These are phyloP conservation scores for Felis chaus DNA, from an alignment of 2,113 vertebrate species.

Conservation along the genomic window DNA sequence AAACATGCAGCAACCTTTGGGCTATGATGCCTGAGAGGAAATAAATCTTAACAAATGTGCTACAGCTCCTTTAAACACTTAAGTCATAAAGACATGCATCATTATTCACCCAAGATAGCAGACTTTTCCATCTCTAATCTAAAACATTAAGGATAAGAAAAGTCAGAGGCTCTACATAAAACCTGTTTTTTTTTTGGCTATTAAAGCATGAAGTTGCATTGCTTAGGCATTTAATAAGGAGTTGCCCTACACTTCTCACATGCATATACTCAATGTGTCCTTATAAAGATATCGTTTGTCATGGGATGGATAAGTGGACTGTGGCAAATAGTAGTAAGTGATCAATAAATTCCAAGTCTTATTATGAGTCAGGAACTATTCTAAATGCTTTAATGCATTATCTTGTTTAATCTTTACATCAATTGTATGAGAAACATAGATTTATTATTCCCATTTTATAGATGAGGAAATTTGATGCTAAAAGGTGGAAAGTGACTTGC, in stretches of 20 bases:
- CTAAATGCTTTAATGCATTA: not conserved
- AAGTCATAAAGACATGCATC: not conserved
- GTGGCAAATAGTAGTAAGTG: not conserved
- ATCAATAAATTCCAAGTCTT: not conserved
- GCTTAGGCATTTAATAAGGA: not conserved
- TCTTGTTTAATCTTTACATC: not conserved
- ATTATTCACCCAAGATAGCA: not conserved
- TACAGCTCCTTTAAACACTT: slow-evolving; percentile 1
- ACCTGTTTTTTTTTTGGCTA: not conserved
- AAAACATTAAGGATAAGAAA: slow-evolving; percentile 12
- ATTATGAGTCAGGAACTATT: not conserved
- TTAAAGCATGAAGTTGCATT: not conserved
- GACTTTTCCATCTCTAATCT: not conserved
- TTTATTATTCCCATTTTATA: not conserved
- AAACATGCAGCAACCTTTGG: not conserved
- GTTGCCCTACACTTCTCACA: not conserved
- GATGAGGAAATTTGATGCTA: not conserved
- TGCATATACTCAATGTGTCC: not conserved
- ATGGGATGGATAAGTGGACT: not conserved
- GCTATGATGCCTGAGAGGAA: not conserved
- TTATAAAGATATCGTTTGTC: not conserved
- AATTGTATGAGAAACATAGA: not conserved
- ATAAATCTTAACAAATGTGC: not conserved
- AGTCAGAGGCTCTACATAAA: slow-evolving; percentile 25
- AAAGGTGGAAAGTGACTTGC: not conserved